Conservation (phyloP, 37 sponge, comb jelly and placozoan genomes). For the Eunapius fragilis region DNA sequence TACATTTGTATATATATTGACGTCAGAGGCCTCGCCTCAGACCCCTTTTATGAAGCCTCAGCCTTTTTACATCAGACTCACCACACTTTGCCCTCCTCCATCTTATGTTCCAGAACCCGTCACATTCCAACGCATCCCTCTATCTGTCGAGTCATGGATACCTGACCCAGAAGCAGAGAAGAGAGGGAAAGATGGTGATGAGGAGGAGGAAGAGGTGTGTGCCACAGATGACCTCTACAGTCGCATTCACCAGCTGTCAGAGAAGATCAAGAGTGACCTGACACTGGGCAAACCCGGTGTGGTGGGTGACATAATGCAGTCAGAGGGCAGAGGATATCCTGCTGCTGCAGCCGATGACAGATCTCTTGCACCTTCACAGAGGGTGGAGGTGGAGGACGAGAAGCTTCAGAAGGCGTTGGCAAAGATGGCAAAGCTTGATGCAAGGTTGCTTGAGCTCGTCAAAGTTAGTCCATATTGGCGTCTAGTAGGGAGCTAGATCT, state of each 20-base stretch:
- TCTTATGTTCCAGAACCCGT: background rate
- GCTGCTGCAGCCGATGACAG: background rate
- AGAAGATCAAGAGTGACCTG: slow-evolving; percentile 12
- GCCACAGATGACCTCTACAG: slow-evolving; percentile 7
- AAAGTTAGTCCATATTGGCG: slow-evolving; percentile 7
- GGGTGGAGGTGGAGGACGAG: slow-evolving; percentile 1
- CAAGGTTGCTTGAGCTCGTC: slow-evolving; percentile 28
- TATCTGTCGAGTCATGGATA: background rate
- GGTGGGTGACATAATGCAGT: background rate
- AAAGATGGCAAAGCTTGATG: slow-evolving; percentile 56
- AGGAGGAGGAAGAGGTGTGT: too few relatives aligned
- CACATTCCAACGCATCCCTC: background rate
- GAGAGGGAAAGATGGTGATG: too few relatives aligned
- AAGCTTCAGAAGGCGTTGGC: slow-evolving; percentile 37
- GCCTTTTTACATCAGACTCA: background rate
- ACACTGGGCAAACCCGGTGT: background rate
- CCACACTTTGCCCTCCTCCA: background rate
- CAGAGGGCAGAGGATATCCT: background rate
- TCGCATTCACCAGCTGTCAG: slow-evolving; percentile 10
- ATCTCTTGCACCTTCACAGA: background rate
- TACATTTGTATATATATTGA: too few relatives aligned
- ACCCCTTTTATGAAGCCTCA: background rate
- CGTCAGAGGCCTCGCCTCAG: too few relatives aligned
- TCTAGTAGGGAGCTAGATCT: too few relatives aligned
- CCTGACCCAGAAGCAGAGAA: too few relatives aligned